These are phyloP conservation scores for Nothocercus julius DNA, from an alignment of 2,113 vertebrate genomes.

Conservation along the genomic window DNA sequence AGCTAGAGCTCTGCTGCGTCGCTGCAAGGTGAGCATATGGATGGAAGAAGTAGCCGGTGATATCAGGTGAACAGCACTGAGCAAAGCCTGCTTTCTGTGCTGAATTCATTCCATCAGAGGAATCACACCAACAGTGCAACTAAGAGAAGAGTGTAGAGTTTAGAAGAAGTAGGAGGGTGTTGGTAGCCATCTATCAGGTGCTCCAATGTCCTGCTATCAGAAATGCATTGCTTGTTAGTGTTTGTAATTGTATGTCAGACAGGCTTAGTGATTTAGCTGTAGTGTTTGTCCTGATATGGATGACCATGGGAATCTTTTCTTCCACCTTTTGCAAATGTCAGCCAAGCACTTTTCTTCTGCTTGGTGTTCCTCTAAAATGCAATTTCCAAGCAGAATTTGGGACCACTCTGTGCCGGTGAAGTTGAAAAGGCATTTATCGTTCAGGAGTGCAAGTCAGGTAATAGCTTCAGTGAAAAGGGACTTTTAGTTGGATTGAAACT, in stretches of 20 bases:
- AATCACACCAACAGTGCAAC: background rate
- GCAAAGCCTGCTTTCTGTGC: background rate
- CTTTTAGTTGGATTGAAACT: background rate
- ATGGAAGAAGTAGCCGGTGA: background rate
- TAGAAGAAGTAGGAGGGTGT: background rate
- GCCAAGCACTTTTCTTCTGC: background rate
- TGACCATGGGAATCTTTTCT: background rate
- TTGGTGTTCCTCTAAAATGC: background rate
- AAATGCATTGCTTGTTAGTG: background rate
- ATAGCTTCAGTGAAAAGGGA: background rate
- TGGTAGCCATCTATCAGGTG: background rate
- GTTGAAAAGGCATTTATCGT: background rate
- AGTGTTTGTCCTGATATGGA: background rate
- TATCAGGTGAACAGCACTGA: background rate
- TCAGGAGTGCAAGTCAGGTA: background rate
- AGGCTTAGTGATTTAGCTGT: background rate
- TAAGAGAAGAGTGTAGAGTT: background rate
- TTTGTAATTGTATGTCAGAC: background rate
- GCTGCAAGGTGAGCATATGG: conserved; percentile 83
- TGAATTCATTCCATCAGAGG: background rate
- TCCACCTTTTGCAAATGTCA: background rate
- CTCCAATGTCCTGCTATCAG: background rate
- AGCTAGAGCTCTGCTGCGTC: conserved; percentile 87
- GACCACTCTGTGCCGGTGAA: background rate
- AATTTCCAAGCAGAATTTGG: background rate